phyloP scores from a whole-genome alignment of 1,140 invertebrate species.

The Galleria mellonella region DNA sequence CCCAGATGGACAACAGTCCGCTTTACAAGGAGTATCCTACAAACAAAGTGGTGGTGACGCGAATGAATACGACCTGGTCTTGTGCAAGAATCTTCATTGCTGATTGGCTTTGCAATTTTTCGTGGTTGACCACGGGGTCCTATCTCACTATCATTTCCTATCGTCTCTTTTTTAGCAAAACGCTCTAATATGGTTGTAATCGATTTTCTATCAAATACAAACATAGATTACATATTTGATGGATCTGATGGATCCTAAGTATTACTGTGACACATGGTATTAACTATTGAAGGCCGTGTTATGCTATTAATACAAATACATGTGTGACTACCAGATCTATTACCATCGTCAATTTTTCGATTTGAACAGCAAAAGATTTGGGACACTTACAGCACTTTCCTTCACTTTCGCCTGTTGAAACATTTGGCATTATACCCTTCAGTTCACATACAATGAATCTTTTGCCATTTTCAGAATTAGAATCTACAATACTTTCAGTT shows the following conservation, averaged over 20 bases:
- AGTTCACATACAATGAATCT: constrained; percentile 61
- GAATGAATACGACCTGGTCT: constrained; percentile 49
- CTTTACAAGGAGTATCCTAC: constrained; percentile 50
- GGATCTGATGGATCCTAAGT: too few species aligned
- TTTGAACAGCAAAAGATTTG: constrained; percentile 1
- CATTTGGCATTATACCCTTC: constrained; percentile 42
- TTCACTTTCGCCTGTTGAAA: constrained; percentile 16
- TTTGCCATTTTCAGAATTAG: constrained; percentile 32
- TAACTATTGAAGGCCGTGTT: too few species aligned
- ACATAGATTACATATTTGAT: constrained; percentile 11
- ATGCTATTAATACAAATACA: not conserved
- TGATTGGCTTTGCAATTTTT: constrained; percentile 16
- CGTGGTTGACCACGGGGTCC: constrained; percentile 20
- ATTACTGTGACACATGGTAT: too few species aligned
- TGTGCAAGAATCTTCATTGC: constrained; percentile 36
- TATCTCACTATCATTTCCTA: constrained; percentile 12
- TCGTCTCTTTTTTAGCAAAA: constrained; percentile 38
- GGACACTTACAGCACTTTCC: constrained; percentile 57
- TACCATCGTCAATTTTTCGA: not conserved
- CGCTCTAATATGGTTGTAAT: constrained; percentile 27
- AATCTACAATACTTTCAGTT: constrained; percentile 12
- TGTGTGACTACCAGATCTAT: not conserved
- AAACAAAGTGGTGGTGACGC: constrained; percentile 48
- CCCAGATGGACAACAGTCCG: constrained; percentile 42
- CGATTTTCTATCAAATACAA: constrained; percentile 34